Base-by-base conservation (phyloP, 2,797 vertebrate species). In the Morus bassanus region DNA sequence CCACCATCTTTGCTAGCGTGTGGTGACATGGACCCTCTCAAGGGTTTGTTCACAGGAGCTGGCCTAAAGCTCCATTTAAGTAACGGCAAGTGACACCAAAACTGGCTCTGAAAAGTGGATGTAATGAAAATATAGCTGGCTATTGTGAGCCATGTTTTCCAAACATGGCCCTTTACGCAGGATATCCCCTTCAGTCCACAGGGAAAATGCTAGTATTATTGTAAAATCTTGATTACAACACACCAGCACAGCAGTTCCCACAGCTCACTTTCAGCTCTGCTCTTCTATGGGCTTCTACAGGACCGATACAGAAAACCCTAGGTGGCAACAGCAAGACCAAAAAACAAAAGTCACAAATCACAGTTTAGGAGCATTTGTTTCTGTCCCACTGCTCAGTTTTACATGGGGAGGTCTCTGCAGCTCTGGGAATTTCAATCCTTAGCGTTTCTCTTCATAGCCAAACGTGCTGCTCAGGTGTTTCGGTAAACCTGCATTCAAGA, bases 141-240 rank as follows among this genome's bases (percentile, higher is more conserved):
- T 87, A 74, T 73, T 69, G 59, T 87, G 33, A 93, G 56, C 28
- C n/a, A 67, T 45, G 64, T 80, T 88, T 94, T 85, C 67, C 31
- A 85, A 91, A 85, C 48, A 8, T 50, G 64, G 31, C 37, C 53
- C 65, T 85, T 77, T 57, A 80, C 0, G 33, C 75, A 92, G 89
- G 84, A 93, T 94, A 93, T 79, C 92, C 93, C 89, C 85, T 93
- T 94, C 48, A 64, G 51, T 60, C 85, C 78, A 53, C 86, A 69
- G 45, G 89, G 33, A 83, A 92, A 96, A 81, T 24, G 64, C 12
- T 17, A 25, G 37, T 39, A 37, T n/a, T 74, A 83, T 57, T 91
- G 78, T 60, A 85, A 93, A 80, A 76, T n/a, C 28, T 63, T 74
- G 73, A 89, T 43, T 89, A 67, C 33, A 67, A 41, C 46, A 72